A percentile compares a stretch with the other conserved stretches of the same genome.
Conservation (phyloP, 1,140 invertebrate genomes). For the Probaryconus sp. region DNA sequence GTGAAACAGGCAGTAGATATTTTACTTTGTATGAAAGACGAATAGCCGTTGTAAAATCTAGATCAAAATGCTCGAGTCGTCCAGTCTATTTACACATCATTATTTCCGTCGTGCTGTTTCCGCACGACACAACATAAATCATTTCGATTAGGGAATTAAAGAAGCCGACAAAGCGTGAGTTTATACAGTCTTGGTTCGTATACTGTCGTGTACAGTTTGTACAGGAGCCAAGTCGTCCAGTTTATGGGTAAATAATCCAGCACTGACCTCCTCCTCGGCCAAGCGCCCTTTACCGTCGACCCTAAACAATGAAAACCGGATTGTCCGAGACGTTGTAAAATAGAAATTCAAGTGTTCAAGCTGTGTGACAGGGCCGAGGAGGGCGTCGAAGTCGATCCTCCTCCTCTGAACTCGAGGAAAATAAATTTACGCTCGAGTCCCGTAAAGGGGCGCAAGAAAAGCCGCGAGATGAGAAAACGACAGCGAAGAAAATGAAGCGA, state of each 20-base stretch:
- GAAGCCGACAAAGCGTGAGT: constrained; percentile 25
- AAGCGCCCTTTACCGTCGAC: constrained; percentile 41
- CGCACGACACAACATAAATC: constrained; percentile 14
- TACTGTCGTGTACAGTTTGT: constrained; percentile 8
- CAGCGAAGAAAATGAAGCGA: constrained; percentile 13
- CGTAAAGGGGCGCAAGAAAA: constrained; percentile 36
- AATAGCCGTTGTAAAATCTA: no score
- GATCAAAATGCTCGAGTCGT: background rate
- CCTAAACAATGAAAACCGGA: constrained; percentile 74
- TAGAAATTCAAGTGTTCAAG: constrained; percentile 29
- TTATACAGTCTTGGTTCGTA: constrained; percentile 17
- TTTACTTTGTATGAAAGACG: no score
- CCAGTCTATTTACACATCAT: constrained; percentile 36
- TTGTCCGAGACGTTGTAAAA: constrained; percentile 62
- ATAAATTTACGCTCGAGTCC: constrained; percentile 72
- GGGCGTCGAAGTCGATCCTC: constrained; percentile 57
- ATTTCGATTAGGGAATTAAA: constrained; percentile 50
- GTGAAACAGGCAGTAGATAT: no score
- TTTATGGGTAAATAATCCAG: constrained; percentile 53
- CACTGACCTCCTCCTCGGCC: constrained; percentile 36
- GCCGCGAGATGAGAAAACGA: constrained; percentile 36
- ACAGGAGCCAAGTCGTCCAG: constrained; percentile 28
- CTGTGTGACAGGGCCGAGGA: constrained; percentile 9
- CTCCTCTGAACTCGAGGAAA: constrained; percentile 60
- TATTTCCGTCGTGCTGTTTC: constrained; percentile 17